A percentile compares a stretch with the other conserved stretches of the same genome.
phyloP scores from a whole-genome alignment of 2,797 vertebrate genomes.

The Arnoldichthys spilopterus region DNA sequence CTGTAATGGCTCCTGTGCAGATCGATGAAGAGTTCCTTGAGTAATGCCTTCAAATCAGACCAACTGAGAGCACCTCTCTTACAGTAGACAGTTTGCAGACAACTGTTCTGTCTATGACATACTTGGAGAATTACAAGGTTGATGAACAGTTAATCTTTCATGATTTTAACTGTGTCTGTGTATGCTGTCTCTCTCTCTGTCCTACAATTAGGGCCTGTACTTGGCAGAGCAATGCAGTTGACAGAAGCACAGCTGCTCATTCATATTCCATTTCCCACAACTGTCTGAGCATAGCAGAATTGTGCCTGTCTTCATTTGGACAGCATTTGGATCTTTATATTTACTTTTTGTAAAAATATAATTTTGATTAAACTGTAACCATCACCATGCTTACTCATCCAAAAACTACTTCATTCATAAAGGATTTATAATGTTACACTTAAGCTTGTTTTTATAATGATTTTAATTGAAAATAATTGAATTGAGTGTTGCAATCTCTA shows the following conservation, averaged over 20 bases:
- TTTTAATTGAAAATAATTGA: neutral
- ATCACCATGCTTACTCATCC: neutral
- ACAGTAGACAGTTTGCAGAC: constrained; percentile 2
- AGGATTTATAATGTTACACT: too few relatives aligned
- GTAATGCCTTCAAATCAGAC: constrained; percentile 7
- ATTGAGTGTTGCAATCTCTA: neutral
- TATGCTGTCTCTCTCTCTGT: constrained; percentile 13
- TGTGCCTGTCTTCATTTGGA: constrained; percentile 8
- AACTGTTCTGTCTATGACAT: neutral
- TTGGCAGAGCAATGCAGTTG: constrained; percentile 9
- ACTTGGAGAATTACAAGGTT: neutral
- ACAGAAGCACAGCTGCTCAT: constrained; percentile 39
- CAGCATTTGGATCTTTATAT: neutral
- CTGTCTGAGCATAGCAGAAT: constrained; percentile 7
- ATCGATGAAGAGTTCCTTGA: constrained; percentile 12
- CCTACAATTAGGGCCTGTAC: neutral
- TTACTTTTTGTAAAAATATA: neutral
- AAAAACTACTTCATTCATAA: neutral
- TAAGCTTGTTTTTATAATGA: neutral
- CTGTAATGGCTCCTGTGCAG: neutral
- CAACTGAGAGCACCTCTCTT: neutral
- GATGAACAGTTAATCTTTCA: constrained; percentile 18
- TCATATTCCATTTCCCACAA: constrained; percentile 40
- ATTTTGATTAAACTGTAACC: neutral
- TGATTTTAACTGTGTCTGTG: constrained; percentile 8